Conservation (phyloP, 2,888 invertebrate species). For the Pegoplata infirma region DNA sequence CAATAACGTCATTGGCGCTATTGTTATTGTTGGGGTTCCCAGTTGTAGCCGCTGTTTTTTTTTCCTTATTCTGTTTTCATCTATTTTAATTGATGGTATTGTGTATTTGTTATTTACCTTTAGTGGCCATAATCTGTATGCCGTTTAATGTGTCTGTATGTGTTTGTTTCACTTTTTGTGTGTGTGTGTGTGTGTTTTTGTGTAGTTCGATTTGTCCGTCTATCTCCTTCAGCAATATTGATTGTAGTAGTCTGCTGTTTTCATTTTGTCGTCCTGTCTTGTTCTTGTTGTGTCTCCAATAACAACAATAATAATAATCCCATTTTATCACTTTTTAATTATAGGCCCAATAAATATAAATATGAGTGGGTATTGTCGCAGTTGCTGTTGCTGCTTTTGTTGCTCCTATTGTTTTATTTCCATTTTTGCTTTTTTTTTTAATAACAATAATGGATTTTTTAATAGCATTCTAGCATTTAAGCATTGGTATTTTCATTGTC, state of each 20-base stretch:
- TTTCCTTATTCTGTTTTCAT: slow-evolving; percentile 22
- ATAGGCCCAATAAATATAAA: slow-evolving; percentile 30
- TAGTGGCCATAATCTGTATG: slow-evolving; percentile 23
- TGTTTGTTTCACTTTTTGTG: neutral
- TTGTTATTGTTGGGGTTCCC: slow-evolving; percentile 12
- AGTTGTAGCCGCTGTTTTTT: slow-evolving; percentile 4
- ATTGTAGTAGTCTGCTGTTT: neutral
- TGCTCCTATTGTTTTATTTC: neutral
- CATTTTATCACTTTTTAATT: slow-evolving; percentile 43
- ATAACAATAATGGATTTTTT: slow-evolving; percentile 37
- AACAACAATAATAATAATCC: neutral
- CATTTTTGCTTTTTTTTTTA: slow-evolving; percentile 27
- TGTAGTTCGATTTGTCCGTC: neutral
- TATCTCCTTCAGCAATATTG: neutral
- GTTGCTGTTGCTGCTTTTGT: slow-evolving; percentile 1
- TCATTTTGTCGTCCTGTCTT: neutral
- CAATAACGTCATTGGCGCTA: neutral
- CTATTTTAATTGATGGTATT: slow-evolving; percentile 48
- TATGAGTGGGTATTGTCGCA: neutral
- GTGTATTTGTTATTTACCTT: slow-evolving; percentile 34
- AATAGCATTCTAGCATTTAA: neutral
- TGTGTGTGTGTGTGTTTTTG: neutral
- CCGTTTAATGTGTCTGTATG: neutral
- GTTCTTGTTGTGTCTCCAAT: neutral
- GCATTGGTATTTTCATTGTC: slow-evolving; percentile 14